Evolutionary conservation across 2,797 vertebrate genomes (phyloP).

Genomic region (Sebastes dallii): DNA sequence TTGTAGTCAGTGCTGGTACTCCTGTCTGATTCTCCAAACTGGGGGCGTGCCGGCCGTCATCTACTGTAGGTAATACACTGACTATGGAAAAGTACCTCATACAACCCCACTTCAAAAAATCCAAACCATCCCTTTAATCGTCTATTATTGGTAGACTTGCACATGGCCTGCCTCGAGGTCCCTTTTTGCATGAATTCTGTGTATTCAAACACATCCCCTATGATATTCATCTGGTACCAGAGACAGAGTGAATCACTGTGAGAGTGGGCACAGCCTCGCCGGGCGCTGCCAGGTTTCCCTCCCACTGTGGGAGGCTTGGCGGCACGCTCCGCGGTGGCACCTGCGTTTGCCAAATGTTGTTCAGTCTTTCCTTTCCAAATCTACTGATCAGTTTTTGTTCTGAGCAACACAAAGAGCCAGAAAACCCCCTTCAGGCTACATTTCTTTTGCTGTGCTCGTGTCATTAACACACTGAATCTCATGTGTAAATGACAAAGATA

Average conservation of each 20-base stretch:
- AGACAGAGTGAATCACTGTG: slow-evolving; percentile 64
- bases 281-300: slow-evolving; percentile 64
- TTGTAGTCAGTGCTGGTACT: too few species aligned
- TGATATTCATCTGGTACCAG: slow-evolving; percentile 65
- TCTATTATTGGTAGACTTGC: slow-evolving; percentile 69
- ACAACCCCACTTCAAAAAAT: not conserved
- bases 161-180: slow-evolving; percentile 78
- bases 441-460: slow-evolving; percentile 20
- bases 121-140: not conserved
- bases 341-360: slow-evolving; percentile 82
- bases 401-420: slow-evolving; percentile 31
- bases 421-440: slow-evolving; percentile 28
- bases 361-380: slow-evolving; percentile 82
- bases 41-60: not conserved
- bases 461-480: slow-evolving; percentile 35
- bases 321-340: slow-evolving; percentile 54
- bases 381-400: slow-evolving; percentile 57
- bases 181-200: slow-evolving; percentile 86
- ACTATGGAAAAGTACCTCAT: not conserved
- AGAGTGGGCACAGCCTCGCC: slow-evolving; percentile 68
- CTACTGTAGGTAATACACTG: not conserved
- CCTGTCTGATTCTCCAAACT: not conserved
- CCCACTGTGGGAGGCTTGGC: slow-evolving; percentile 70
- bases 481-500: slow-evolving; percentile 40
- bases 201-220: slow-evolving; percentile 74